Evolutionary conservation across 35 echinoderm and acorn worm genomes (phyloP).

Genomic region (Ophiothrix spiculata): DNA sequence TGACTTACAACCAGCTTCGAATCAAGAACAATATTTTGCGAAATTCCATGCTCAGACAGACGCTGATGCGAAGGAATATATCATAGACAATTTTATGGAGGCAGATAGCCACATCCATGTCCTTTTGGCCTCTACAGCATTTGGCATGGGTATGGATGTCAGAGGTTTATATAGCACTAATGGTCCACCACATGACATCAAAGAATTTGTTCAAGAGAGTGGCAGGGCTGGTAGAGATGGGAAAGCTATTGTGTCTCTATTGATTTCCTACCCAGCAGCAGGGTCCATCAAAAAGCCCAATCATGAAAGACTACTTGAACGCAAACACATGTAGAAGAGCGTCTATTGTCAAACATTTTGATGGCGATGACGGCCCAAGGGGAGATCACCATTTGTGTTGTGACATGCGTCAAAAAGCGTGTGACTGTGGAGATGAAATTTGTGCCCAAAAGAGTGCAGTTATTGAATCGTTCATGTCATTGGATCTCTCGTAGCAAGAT

Average conservation of each 20-base stretch:
- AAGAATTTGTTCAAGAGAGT: constrained; percentile 50
- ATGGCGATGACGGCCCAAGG: neutral
- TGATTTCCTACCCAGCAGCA: constrained; percentile 13
- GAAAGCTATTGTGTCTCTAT: constrained; percentile 14
- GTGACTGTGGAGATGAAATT: constrained; percentile 10
- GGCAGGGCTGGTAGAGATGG: constrained; percentile 43
- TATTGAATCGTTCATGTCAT: no score
- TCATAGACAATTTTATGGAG: constrained; percentile 1
- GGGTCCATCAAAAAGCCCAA: neutral
- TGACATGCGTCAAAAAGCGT: constrained; percentile 33
- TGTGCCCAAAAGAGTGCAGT: neutral
- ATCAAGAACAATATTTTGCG: neutral
- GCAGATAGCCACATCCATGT: constrained; percentile 18
- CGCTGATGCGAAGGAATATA: constrained; percentile 25
- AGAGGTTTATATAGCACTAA: constrained; percentile 22
- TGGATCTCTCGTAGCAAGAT: no score
- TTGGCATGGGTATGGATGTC: constrained; percentile 54
- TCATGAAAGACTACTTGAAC: constrained; percentile 27
- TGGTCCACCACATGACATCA: constrained; percentile 23
- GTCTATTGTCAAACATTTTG: neutral
- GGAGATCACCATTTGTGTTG: constrained; percentile 19
- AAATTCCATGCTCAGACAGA: constrained; percentile 49
- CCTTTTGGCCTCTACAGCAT: constrained; percentile 37
- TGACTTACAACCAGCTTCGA: neutral
- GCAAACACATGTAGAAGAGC: constrained; percentile 23